Evolutionary conservation across 2,797 vertebrate genomes (phyloP).

Genomic region (Pterois miles): DNA sequence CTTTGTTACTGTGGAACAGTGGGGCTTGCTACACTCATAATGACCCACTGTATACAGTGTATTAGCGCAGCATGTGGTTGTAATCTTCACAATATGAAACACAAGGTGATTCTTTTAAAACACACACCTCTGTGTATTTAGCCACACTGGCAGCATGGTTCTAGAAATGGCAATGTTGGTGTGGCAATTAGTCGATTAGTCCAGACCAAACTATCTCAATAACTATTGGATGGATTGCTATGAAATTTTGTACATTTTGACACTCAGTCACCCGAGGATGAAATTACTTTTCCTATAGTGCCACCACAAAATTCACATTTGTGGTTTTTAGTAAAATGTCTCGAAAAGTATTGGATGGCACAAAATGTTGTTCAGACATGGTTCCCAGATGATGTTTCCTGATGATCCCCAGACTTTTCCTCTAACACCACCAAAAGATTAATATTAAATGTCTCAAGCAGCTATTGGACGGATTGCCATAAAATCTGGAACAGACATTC

Average conservation of each 20-base stretch:
- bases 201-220: neutral
- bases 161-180: neutral
- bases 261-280: neutral
- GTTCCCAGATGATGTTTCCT: neutral
- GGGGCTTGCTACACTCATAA: conserved; percentile 22
- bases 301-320: neutral
- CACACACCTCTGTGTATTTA: neutral
- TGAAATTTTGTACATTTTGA: too few species aligned
- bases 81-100: conserved; percentile 9
- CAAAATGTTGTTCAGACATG: neutral
- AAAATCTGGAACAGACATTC: neutral
- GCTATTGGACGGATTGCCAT: neutral
- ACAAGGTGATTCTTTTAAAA: conserved; percentile 5
- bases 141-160: neutral
- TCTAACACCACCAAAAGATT: neutral
- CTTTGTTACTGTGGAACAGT: conserved; percentile 45
- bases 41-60: conserved; percentile 18
- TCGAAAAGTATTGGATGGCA: neutral
- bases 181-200: neutral
- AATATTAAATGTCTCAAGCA: neutral
- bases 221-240: too few species aligned
- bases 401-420: neutral
- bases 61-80: conserved; percentile 12
- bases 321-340: neutral
- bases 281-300: neutral